phyloP scores from a whole-genome alignment of 2,888 invertebrate genomes.

The Microctonus hyperodae region DNA sequence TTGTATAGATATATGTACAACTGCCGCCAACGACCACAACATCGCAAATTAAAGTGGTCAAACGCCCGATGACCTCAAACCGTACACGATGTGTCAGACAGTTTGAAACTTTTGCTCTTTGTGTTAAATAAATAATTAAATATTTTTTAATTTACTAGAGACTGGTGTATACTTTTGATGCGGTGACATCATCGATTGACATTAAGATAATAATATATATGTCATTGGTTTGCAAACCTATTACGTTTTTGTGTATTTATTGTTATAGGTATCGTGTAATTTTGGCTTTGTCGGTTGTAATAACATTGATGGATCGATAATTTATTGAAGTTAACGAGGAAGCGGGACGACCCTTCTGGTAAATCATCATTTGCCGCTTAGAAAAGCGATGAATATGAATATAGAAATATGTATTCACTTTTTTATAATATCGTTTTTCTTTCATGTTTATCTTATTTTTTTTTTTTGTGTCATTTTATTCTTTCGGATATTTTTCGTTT shows the following conservation, averaged over 20 bases:
- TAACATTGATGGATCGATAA: slow-evolving; percentile 2
- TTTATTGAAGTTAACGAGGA: not conserved
- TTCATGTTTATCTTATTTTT: not conserved
- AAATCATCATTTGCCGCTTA: slow-evolving; percentile 13
- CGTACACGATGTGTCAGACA: not conserved
- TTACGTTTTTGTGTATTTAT: not conserved
- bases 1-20: not conserved
- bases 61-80: not conserved
- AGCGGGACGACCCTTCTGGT: not conserved
- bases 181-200: not conserved
- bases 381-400: too few relatives aligned
- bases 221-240: not conserved
- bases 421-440: not conserved
- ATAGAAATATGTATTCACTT: not conserved
- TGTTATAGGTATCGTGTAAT: not conserved
- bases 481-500: not conserved
- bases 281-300: not conserved
- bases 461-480: not conserved
- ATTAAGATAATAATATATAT: not conserved
- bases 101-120: not conserved
- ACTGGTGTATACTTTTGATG: not conserved
- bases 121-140: not conserved
- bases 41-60: not conserved
- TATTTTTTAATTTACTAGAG: not conserved
- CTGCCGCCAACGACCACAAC: not conserved